These are phyloP conservation scores for Carduelis carduelis DNA, from an alignment of 2,797 vertebrate species.

Conservation along the genomic window DNA sequence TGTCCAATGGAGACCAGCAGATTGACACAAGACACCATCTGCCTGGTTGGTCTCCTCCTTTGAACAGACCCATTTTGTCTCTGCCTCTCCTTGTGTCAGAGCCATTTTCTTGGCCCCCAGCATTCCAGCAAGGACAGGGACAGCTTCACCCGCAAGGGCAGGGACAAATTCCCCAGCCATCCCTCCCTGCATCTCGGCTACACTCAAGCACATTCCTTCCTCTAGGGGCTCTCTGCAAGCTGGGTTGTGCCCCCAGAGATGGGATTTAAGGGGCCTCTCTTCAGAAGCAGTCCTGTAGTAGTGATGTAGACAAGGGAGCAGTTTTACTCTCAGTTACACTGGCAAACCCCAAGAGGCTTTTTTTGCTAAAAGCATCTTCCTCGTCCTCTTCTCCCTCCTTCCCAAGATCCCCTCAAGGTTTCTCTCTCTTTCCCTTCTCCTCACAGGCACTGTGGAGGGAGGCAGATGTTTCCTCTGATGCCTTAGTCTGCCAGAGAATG, in stretches of 20 bases:
- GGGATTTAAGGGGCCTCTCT: not conserved
- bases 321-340: not conserved
- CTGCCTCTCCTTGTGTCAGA: not conserved
- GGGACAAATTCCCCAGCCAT: not conserved
- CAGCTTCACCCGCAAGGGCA: not conserved
- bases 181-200: not conserved
- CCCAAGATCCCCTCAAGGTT: not conserved
- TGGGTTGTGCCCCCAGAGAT: fast-evolving
- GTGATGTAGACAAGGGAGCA: not conserved
- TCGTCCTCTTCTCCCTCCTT: not conserved
- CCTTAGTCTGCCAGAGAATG: not conserved
- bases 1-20: not conserved
- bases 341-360: not conserved
- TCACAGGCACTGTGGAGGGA: not conserved
- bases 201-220: not conserved
- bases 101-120: not conserved
- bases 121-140: not conserved
- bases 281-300: fast-evolving
- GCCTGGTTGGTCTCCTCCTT: not conserved
- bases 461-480: not conserved
- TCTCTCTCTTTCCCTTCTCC: not conserved
- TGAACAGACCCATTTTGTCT: not conserved
- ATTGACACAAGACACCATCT: not conserved
- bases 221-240: not conserved
- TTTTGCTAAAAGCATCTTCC: not conserved